Percentiles rank a stretch among this genome's conserved stretches.
Conservation (phyloP, 2,113 vertebrate genomes). For the Gymnorhina tibicen region DNA sequence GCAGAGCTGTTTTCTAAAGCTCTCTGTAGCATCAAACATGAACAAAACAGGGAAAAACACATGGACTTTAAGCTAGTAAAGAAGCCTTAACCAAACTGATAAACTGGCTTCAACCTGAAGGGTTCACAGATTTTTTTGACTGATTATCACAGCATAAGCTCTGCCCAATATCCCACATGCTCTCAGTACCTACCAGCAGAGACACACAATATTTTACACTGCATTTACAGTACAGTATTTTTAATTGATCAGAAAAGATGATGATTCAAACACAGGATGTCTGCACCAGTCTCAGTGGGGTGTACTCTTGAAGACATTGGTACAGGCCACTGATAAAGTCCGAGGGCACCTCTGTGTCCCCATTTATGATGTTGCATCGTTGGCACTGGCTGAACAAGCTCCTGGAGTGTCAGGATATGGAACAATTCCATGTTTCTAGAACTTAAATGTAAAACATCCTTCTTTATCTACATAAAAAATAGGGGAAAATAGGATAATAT, state of each 20-base stretch:
- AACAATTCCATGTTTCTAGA: background rate
- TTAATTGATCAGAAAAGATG: background rate
- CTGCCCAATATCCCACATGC: background rate
- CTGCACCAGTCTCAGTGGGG: background rate
- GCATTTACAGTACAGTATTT: background rate
- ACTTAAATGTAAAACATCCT: background rate
- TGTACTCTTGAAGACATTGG: background rate
- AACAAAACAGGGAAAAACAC: background rate
- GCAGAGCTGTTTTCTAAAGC: background rate
- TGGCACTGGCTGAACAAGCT: background rate
- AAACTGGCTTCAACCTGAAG: background rate
- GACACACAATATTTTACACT: background rate
- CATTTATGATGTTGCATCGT: background rate
- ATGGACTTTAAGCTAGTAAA: background rate
- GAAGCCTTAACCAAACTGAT: background rate
- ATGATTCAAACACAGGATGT: background rate
- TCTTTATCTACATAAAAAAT: background rate
- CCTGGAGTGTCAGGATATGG: background rate
- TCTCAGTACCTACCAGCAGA: background rate
- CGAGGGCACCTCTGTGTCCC: background rate
- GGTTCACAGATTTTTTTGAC: background rate
- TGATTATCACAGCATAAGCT: background rate
- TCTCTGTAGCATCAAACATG: background rate
- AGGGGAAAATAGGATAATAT: background rate
- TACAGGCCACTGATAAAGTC: background rate